Conservation (phyloP, 2,888 invertebrate genomes). For the Drosophila anomalata region DNA sequence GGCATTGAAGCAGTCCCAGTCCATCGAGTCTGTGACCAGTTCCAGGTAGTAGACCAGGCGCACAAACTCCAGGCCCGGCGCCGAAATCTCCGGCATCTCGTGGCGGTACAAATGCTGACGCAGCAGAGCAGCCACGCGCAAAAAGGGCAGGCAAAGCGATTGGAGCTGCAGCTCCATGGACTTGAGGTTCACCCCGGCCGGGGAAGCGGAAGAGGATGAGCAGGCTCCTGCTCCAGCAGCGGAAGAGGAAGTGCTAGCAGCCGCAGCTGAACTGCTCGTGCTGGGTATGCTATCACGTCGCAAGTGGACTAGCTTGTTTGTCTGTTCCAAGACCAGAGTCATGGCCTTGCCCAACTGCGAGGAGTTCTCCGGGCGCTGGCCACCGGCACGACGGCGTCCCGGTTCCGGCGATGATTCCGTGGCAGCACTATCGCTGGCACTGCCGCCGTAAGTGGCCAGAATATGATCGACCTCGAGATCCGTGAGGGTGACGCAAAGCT, state of each 20-base stretch:
- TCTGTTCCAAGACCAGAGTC: slow-evolving; percentile 82
- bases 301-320: slow-evolving; percentile 79
- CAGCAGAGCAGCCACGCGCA: slow-evolving; percentile 92
- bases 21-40: slow-evolving; percentile 88
- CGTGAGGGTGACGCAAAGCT: slow-evolving; percentile 89
- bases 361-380: slow-evolving; percentile 47
- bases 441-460: slow-evolving; percentile 74
- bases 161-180: slow-evolving; percentile 87
- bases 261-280: slow-evolving; percentile 44
- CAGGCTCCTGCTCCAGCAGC: slow-evolving; percentile 9
- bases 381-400: slow-evolving; percentile 53
- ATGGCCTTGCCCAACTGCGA: slow-evolving; percentile 82
- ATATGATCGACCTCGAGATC: slow-evolving; percentile 87
- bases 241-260: background rate
- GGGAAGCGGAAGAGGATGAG: background rate
- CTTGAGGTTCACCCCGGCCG: slow-evolving; percentile 79
- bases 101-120: slow-evolving; percentile 93
- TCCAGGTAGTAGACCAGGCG: slow-evolving; percentile 91
- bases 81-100: slow-evolving; percentile 88
- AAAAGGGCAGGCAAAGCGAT: slow-evolving; percentile 91
- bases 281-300: slow-evolving; percentile 81
- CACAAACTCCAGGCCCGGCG: slow-evolving; percentile 90
- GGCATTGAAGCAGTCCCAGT: slow-evolving; percentile 88
- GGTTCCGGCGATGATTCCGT: slow-evolving; percentile 16
- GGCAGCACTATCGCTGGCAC: slow-evolving; percentile 19